Conservation (phyloP, 2,888 invertebrate genomes). For the Prosopocoilus inquinatus region DNA sequence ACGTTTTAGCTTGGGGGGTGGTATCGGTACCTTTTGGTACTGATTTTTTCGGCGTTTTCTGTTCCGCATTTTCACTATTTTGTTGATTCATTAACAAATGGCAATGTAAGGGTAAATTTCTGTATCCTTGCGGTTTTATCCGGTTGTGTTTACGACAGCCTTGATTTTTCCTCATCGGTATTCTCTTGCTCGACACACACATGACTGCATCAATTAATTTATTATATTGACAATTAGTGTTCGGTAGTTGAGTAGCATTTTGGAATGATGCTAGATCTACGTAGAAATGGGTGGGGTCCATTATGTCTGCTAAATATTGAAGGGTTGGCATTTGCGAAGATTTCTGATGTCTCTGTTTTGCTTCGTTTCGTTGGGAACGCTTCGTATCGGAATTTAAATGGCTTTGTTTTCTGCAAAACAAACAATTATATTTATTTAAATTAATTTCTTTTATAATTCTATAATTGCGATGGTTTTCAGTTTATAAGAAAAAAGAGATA, state of each 20-base stretch:
- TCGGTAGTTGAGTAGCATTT: slow-evolving; percentile 34
- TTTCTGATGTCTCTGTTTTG: slow-evolving; percentile 28
- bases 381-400: slow-evolving; percentile 24
- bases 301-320: slow-evolving; percentile 33
- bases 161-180: slow-evolving; percentile 24
- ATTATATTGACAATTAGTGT: slow-evolving; percentile 37
- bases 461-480: background rate
- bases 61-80: slow-evolving; percentile 26
- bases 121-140: slow-evolving; percentile 49
- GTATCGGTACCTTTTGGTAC: slow-evolving; percentile 27
- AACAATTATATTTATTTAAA: slow-evolving; percentile 5
- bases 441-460: background rate
- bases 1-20: slow-evolving; percentile 23
- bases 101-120: slow-evolving; percentile 37
- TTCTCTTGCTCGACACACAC: slow-evolving; percentile 36
- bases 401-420: slow-evolving; percentile 31
- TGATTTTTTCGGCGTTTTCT: slow-evolving; percentile 27
- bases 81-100: slow-evolving; percentile 38
- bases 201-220: slow-evolving; percentile 40
- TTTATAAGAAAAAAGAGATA: slow-evolving; percentile 6
- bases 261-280: slow-evolving; percentile 37
- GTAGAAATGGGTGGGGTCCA: slow-evolving; percentile 38
- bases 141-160: slow-evolving; percentile 43
- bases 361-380: slow-evolving; percentile 19
- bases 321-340: slow-evolving; percentile 26